Evolutionary conservation across 1,140 invertebrate genomes (phyloP), one percentile per base, ranked within the genome.

Genomic region (Rhagoletis zephyria): DNA sequence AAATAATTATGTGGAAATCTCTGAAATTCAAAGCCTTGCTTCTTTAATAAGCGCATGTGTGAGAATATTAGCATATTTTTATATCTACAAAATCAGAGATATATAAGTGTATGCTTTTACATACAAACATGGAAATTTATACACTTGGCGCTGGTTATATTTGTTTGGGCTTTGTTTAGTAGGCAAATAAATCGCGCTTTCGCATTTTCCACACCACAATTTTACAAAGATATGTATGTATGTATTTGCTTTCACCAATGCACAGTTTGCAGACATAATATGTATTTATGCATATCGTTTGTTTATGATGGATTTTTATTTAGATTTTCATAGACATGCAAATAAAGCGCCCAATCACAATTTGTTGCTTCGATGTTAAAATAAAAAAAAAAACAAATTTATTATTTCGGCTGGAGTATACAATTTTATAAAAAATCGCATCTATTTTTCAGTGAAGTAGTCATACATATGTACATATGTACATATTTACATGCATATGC

Each of bases 181-280:
- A 74, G 42, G 40, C 40, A 74, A 74, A 74, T 74, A 74, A 74
- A 74, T 74, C 67, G 67, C 67, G 67, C 42, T 74, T 48, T 74
- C 64, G 64, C 64, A 67, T 42, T 67, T 67, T 19, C 67, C 14
- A 14, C 30, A 30, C 30, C 30, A 30, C 67, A 74, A 16, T 48
- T 74, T 74, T 16, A 12, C 67, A 74, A 16, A 48, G 4, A 74
- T 74, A 74, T 6, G 30, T 30, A 74, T 6, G 30, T 30, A 30
- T 30, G 5, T 63, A n/a, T 74, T 74, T 74, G 67, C 45, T 74
- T 74, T 42, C 67, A 3, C 67, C 67, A 30, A 0, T 1, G 14
- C 42, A 56, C 51, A 48, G 42, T 74, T 74, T 74, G 67, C 67
- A 74, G 67, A 74, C 67, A 74, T 74, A 45, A 74, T 42, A 74